Evolutionary conservation across 92 coral and sea anemone genomes (phyloP).

Genomic region (Siderastrea radians): DNA sequence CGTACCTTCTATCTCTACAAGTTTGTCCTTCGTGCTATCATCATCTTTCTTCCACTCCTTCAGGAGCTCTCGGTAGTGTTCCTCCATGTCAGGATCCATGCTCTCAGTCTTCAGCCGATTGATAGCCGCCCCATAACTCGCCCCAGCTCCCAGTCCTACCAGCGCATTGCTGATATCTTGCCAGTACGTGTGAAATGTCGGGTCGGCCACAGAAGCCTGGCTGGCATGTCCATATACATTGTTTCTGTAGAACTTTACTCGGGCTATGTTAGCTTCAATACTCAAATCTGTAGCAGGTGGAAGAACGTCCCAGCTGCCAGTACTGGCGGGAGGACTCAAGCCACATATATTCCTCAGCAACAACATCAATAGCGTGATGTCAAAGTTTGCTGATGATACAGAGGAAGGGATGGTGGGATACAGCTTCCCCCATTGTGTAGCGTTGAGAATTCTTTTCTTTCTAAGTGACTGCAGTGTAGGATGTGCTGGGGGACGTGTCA

Average conservation of each 20-base stretch:
- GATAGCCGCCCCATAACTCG: slow-evolving; percentile 6
- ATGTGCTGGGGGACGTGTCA: not conserved
- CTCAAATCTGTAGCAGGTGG: not conserved
- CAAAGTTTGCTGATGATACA: slow-evolving; percentile 18
- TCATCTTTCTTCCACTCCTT: not conserved
- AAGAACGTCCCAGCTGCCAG: not conserved
- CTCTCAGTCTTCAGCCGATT: not conserved
- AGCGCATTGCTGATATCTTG: slow-evolving; percentile 3
- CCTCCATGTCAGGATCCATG: too few relatives aligned
- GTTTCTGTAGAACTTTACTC: not conserved
- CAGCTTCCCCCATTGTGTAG: slow-evolving; percentile 26
- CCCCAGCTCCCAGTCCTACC: slow-evolving; percentile 1
- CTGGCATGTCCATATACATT: not conserved
- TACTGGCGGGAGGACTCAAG: too few relatives aligned
- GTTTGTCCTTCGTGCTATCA: too few relatives aligned
- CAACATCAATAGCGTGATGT: slow-evolving; percentile 24
- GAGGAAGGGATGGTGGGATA: not conserved
- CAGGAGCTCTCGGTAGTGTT: too few relatives aligned
- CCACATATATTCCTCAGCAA: too few relatives aligned
- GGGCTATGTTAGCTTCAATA: slow-evolving; percentile 3
- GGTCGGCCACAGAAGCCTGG: not conserved
- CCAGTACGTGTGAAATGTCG: slow-evolving; percentile 13
- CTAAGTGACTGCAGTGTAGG: slow-evolving; percentile 2
- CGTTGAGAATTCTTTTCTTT: slow-evolving; percentile 17
- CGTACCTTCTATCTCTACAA: too few relatives aligned